Base-by-base conservation (phyloP, 2,888 invertebrate genomes). In the Macrosiphum euphorbiae region DNA sequence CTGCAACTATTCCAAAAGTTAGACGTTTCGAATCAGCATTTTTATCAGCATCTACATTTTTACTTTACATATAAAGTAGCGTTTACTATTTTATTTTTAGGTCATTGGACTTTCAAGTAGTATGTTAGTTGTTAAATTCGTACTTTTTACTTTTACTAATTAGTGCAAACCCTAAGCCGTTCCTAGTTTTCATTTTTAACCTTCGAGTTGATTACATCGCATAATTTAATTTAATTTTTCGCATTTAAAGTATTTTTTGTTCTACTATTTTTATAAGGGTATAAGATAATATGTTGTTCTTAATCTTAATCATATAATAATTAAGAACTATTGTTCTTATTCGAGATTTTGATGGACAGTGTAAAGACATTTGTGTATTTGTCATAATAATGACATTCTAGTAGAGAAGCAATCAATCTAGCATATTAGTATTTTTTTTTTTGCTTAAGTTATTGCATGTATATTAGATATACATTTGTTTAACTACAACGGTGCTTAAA, bases 401-500 rank as follows among this genome's bases (percentile, higher is more conserved):
- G 2, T 44, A 44, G 16, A 58, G 1, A 85, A 41, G 44, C 41
- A 44, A 85, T 85, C 11, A 85, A 11, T 85, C 41, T 44, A 28
- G 1, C 85, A 85, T 44, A 85, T 28, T 44, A 78, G 35, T 35
- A 24, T 78, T 44, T 28, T 67, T 90, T 67, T 90, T 90, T 90
- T 90, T 47, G 67, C 47, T 44, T 47, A 41, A 67, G 61, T 90
- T 47, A 11, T 67, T 90, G 24, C 61, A 67, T 67, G 47, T 90
- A 20, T 67, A 90, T 67, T 90, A 44, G 28, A 89, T 88, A 35
- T 50, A 35, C 16, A 35, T 88, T 89, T 44, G 47, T 88, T 58
- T 47, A 67, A 61, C 61, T 47, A 67, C n/a, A 11, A n/a, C n/a
- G n/a, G 67, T n/a, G 24, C 67, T 90, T 61, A 90, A 90, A 47